Conservation (phyloP, 2,113 vertebrate species). For the Mobula birostris region DNA sequence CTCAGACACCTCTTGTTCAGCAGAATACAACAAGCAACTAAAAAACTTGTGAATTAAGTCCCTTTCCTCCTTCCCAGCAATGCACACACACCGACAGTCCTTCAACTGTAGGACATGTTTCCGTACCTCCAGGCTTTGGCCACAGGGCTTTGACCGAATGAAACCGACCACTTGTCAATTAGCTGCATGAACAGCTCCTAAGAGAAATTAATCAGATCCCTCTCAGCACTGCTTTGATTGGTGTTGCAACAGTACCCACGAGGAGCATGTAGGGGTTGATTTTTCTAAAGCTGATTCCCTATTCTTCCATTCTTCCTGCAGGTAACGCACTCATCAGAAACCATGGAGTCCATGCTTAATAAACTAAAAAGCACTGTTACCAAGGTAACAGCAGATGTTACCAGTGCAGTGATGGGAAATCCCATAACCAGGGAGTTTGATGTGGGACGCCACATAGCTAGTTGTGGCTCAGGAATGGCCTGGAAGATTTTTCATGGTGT, state of each 20-base stretch:
- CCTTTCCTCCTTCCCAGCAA: no score
- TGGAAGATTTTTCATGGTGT: constrained; percentile 98
- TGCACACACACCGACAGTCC: no score
- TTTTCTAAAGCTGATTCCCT: background rate
- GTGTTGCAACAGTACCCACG: background rate
- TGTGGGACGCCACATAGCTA: constrained; percentile 90
- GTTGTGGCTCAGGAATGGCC: constrained; percentile 82
- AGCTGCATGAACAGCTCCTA: background rate
- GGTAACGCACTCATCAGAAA: constrained; percentile 42
- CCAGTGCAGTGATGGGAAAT: constrained; percentile 97
- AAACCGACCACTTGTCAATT: no score
- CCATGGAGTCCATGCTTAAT: constrained; percentile 98
- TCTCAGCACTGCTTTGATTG: background rate
- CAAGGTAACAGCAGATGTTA: constrained; percentile 95
- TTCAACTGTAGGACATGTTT: no score
- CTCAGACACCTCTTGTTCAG: no score
- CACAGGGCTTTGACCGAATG: no score
- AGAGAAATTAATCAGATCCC: background rate
- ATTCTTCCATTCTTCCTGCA: background rate
- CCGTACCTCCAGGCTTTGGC: no score
- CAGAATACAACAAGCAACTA: no score
- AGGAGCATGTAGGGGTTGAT: background rate
- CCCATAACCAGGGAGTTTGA: constrained; percentile 95
- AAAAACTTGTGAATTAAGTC: no score
- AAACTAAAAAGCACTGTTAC: constrained; percentile 96